A percentile compares a stretch with the other conserved stretches of the same genome.
Conservation (phyloP, 37 sponge, comb jelly and placozoan genomes). For the Petrosia ficiformis region DNA sequence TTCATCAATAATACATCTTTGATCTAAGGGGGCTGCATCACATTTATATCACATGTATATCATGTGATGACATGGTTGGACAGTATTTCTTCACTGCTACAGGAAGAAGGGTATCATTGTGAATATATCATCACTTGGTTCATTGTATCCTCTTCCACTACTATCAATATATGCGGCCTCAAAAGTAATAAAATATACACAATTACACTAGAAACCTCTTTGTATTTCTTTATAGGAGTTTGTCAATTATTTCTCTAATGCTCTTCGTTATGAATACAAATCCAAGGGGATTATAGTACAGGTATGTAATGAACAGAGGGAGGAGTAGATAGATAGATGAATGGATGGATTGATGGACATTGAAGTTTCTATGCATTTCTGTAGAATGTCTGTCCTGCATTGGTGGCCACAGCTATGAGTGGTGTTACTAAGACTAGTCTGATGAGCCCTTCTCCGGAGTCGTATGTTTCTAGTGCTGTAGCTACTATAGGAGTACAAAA, state of each 20-base stretch:
- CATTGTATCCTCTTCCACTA: neutral
- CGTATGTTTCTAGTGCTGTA: slow-evolving; percentile 19
- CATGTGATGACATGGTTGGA: no score
- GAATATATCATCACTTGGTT: neutral
- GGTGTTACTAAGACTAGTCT: neutral
- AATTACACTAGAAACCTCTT: neutral
- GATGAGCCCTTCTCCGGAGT: slow-evolving; percentile 15
- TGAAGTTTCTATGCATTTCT: neutral
- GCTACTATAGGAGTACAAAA: slow-evolving; percentile 39
- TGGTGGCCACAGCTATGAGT: slow-evolving; percentile 17
- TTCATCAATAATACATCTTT: no score
- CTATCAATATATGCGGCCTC: neutral
- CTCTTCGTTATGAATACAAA: slow-evolving; percentile 11
- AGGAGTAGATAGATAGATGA: no score
- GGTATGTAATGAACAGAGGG: neutral
- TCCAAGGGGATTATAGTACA: slow-evolving; percentile 8
- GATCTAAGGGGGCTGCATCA: neutral
- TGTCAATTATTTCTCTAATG: slow-evolving; percentile 16
- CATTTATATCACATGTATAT: no score
- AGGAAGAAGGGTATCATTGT: neutral
- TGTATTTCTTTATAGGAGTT: slow-evolving; percentile 4
- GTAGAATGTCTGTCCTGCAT: slow-evolving; percentile 18
- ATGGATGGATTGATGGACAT: no score
- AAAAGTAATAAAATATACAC: neutral
- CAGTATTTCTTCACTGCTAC: neutral